Evolutionary conservation across 2,888 invertebrate species (phyloP), one percentile per base, ranked within the genome.

Genomic region (Scaptomyza flava): DNA sequence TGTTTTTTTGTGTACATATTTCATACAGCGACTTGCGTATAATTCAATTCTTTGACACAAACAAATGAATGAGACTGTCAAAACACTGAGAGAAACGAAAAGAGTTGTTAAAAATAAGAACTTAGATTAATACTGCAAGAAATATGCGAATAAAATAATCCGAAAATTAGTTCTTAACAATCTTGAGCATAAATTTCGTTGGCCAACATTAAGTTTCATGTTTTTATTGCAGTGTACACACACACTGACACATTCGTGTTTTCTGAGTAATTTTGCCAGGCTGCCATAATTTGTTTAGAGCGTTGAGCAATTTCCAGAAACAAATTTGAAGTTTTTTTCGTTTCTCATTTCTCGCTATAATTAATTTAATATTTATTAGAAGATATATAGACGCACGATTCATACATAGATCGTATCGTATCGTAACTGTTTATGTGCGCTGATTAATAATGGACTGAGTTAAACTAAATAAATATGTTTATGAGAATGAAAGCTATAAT

Each of bases 401-500:
- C 53, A 42, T 42, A 14, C 41, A 41, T 41, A 42, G 20, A 30
- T 23, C 23, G 23, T 4, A 23, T 23, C 23, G 23, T 56, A 42
- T 42, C 1, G 38, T 41, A 12, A 4, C 27, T 12, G 12, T 34
- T 9, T 34, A 4, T 34, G 12, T 64, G 59, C 51, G 77, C 84
- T 71, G 81, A 74, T 81, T 81, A 86, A 86, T 81, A 87, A 87
- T 72, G 84, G 57, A 62, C 81, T 43, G 78, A 69, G 75, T 64
- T 72, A 71, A 87, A 82, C 87, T 82, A 82, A 77, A 82, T 82
- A 85, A 87, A 85, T 77, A 64, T 77, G 50, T 87, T 68, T 72
- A 71, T 79, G 34, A 34, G 34, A 9, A 11, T 2, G 3, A 4
- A 12, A 68, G 85, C 88, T 83, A 83, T 87, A 87, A 83, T 87